Conservation (phyloP, 2,888 invertebrate genomes). For the Zygaena filipendulae region DNA sequence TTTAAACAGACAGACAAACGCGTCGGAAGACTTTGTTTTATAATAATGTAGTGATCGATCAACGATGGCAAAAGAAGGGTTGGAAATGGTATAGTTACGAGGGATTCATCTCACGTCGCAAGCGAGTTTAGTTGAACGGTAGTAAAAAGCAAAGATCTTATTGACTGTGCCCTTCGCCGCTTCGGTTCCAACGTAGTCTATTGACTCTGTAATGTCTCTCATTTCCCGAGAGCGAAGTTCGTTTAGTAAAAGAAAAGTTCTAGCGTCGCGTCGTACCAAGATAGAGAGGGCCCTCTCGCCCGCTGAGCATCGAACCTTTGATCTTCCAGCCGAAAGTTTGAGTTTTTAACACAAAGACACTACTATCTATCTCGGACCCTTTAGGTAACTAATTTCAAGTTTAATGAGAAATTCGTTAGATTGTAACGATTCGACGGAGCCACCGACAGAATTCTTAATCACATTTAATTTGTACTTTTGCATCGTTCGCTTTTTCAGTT, state of each 20-base stretch:
- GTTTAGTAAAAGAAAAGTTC: constrained; percentile 60
- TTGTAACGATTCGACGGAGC: constrained; percentile 51
- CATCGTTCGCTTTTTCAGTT: too few species aligned
- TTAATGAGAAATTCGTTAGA: constrained; percentile 50
- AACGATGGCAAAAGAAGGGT: too few species aligned
- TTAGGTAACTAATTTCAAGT: constrained; percentile 51
- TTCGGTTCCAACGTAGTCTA: constrained; percentile 48
- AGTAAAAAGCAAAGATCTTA: constrained; percentile 42
- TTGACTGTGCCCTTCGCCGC: constrained; percentile 50
- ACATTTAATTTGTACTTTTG: constrained; percentile 29
- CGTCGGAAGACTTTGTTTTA: too few species aligned
- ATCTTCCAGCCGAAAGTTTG: constrained; percentile 53
- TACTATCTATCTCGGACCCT: constrained; percentile 43
- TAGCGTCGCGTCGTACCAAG: constrained; percentile 41
- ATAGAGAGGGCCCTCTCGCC: constrained; percentile 49
- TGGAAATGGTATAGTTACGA: too few species aligned
- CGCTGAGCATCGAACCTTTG: constrained; percentile 59
- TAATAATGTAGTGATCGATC: too few species aligned
- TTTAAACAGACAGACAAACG: too few species aligned
- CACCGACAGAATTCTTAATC: too few species aligned
- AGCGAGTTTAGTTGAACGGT: constrained; percentile 39
- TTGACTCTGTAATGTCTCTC: constrained; percentile 62
- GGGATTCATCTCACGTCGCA: constrained; percentile 25
- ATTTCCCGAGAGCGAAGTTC: constrained; percentile 56
- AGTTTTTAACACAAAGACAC: constrained; percentile 51